Conservation (phyloP, 1,140 invertebrate genomes). For the Stegodyphus mimosarum region DNA sequence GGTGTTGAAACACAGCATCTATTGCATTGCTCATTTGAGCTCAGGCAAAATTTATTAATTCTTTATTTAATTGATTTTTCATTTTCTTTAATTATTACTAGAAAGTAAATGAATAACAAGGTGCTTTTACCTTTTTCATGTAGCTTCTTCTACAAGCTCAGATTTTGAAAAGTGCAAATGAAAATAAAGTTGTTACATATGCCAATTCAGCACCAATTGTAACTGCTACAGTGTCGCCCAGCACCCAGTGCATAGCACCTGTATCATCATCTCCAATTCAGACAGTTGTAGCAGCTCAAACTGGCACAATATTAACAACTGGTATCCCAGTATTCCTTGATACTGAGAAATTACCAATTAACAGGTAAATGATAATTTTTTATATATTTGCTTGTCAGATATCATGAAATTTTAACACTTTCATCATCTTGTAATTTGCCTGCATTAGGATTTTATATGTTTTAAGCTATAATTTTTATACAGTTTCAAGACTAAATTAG, state of each 20-base stretch:
- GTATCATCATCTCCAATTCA: constrained; percentile 39
- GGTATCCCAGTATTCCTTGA: constrained; percentile 56
- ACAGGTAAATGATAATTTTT: constrained; percentile 34
- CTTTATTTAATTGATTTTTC: not conserved
- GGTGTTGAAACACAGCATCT: no score
- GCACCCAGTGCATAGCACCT: constrained; percentile 37
- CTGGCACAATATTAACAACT: constrained; percentile 55
- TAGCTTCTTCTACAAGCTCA: constrained; percentile 59
- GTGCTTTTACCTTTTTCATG: not conserved
- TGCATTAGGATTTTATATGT: not conserved
- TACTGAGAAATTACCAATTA: constrained; percentile 55
- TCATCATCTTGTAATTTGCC: not conserved
- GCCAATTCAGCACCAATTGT: constrained; percentile 39
- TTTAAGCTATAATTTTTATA: not conserved
- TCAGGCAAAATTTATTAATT: not conserved
- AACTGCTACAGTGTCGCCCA: constrained; percentile 28
- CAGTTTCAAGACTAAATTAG: not conserved
- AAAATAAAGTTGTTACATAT: constrained; percentile 49
- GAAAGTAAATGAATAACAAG: no score
- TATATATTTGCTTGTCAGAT: not conserved
- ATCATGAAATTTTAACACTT: not conserved
- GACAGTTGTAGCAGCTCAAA: constrained; percentile 32
- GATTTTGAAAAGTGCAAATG: constrained; percentile 47
- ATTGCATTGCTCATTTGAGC: not conserved
- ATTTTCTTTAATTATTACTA: not conserved